These are phyloP conservation scores for Drosophila parthenogenetica DNA, from an alignment of 2,888 invertebrate genomes.

Conservation along the genomic window DNA sequence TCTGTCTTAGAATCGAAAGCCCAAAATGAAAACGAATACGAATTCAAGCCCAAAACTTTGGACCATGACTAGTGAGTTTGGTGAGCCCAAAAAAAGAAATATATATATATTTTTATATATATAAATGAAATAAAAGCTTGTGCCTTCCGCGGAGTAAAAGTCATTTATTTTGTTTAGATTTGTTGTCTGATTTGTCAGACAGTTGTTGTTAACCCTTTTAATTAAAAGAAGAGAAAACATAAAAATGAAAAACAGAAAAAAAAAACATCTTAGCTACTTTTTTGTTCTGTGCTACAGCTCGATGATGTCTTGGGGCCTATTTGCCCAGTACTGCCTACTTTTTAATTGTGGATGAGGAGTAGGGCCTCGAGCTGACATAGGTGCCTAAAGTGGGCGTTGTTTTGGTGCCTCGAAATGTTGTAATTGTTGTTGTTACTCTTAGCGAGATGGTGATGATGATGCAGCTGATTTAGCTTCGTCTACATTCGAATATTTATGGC, in stretches of 20 bases:
- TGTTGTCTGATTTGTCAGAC: slow-evolving; percentile 69
- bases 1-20: slow-evolving; percentile 18
- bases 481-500: slow-evolving; percentile 68
- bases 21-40: slow-evolving; percentile 5
- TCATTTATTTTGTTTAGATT: slow-evolving; percentile 76
- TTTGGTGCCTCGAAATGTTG: slow-evolving; percentile 52
- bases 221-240: slow-evolving; percentile 69
- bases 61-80: slow-evolving; percentile 59
- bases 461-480: slow-evolving; percentile 68
- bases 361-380: slow-evolving; percentile 49
- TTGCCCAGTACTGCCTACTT: slow-evolving; percentile 65
- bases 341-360: slow-evolving; percentile 50
- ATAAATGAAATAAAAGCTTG: slow-evolving; percentile 36
- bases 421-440: slow-evolving; percentile 56
- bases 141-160: slow-evolving; percentile 57
- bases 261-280: slow-evolving; percentile 33
- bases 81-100: slow-evolving; percentile 16
- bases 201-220: slow-evolving; percentile 65
- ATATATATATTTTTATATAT: neutral
- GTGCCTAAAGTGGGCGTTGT: slow-evolving; percentile 76
- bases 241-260: slow-evolving; percentile 38
- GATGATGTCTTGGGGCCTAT: slow-evolving; percentile 52
- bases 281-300: slow-evolving; percentile 34
- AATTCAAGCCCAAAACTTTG: slow-evolving; percentile 29
- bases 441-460: slow-evolving; percentile 73